Conservation (phyloP, 2,888 invertebrate genomes). For the Caenorhabditis sp. region DNA sequence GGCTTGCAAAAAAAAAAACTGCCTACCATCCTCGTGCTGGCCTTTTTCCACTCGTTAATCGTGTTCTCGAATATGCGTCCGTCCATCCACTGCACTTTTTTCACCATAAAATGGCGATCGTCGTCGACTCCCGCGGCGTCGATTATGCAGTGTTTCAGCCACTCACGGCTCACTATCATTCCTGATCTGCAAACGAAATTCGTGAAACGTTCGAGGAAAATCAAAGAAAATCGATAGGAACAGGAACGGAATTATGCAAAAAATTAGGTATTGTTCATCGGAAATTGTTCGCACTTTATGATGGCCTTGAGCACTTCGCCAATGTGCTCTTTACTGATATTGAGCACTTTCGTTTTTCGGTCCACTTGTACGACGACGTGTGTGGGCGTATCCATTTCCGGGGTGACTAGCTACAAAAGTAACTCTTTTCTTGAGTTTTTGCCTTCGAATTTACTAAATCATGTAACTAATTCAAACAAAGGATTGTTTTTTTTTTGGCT, state of each 20-base stretch:
- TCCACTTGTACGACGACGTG: slow-evolving; percentile 41
- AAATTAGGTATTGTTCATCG: background rate
- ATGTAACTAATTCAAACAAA: too few species aligned
- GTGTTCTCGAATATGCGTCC: slow-evolving; percentile 28
- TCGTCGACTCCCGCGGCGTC: slow-evolving; percentile 29
- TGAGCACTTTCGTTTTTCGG: slow-evolving; percentile 25
- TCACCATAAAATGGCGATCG: slow-evolving; percentile 31
- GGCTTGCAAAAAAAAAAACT: background rate
- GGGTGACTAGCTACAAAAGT: slow-evolving; percentile 30
- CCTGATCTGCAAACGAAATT: slow-evolving; percentile 14
- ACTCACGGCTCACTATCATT: slow-evolving; percentile 39
- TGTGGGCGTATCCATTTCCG: slow-evolving; percentile 34
- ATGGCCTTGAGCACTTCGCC: slow-evolving; percentile 41
- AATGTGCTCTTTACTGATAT: slow-evolving; percentile 33
- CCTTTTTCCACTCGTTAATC: slow-evolving; percentile 47
- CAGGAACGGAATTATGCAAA: too few species aligned
- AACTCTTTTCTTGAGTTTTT: slow-evolving; percentile 2
- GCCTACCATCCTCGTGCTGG: slow-evolving; percentile 33
- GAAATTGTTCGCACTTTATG: slow-evolving; percentile 27
- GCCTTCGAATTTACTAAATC: too few species aligned
- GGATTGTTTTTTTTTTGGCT: slow-evolving; percentile 1
- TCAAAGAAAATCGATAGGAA: background rate
- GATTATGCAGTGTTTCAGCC: slow-evolving; percentile 41
- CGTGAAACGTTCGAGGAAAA: background rate
- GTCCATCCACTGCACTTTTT: slow-evolving; percentile 47